Evolutionary conservation across 2,797 vertebrate species (phyloP).

Genomic region (Pitangus sulphuratus): DNA sequence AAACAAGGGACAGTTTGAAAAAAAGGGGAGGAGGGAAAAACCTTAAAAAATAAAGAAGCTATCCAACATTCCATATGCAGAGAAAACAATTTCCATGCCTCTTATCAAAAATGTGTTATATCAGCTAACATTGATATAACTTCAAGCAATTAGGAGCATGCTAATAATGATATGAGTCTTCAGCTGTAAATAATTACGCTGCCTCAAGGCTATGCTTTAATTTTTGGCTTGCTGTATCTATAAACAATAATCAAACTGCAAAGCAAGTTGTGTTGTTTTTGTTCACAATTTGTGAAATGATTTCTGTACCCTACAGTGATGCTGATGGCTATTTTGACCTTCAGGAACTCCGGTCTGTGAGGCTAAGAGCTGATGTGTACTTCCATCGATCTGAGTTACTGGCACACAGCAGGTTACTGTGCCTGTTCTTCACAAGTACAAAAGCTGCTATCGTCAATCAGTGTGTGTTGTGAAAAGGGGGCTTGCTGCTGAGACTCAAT

Average conservation of each 20-base stretch:
- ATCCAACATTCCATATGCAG: slow-evolving; percentile 86
- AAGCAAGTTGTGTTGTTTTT: slow-evolving; percentile 90
- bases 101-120: slow-evolving; percentile 93
- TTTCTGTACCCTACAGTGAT: slow-evolving; percentile 89
- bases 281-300: slow-evolving; percentile 86
- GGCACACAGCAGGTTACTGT: slow-evolving; percentile 77
- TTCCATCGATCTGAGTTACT: slow-evolving; percentile 86
- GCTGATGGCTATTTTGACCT: slow-evolving; percentile 93
- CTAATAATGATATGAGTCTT: slow-evolving; percentile 99
- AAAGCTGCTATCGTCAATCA: slow-evolving; percentile 79
- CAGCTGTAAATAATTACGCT: slow-evolving; percentile 99
- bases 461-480: slow-evolving; percentile 78
- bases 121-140: slow-evolving; percentile 99
- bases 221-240: slow-evolving; percentile 97
- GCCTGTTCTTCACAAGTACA: slow-evolving; percentile 78
- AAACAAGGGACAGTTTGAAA: slow-evolving; percentile 54
- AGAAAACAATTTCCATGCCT: slow-evolving; percentile 90
- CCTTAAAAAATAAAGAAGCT: slow-evolving; percentile 75
- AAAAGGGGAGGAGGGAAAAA: slow-evolving; percentile 28
- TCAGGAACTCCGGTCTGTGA: slow-evolving; percentile 85
- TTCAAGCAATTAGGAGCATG: slow-evolving; percentile 99
- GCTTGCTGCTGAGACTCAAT: slow-evolving; percentile 84
- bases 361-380: slow-evolving; percentile 82
- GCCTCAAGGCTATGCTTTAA: slow-evolving; percentile 98
- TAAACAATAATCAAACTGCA: slow-evolving; percentile 99